Percentiles rank a stretch among this genome's conserved stretches.
Conservation (phyloP, 2,113 vertebrate genomes). For the Periophthalmodon schlosseri region DNA sequence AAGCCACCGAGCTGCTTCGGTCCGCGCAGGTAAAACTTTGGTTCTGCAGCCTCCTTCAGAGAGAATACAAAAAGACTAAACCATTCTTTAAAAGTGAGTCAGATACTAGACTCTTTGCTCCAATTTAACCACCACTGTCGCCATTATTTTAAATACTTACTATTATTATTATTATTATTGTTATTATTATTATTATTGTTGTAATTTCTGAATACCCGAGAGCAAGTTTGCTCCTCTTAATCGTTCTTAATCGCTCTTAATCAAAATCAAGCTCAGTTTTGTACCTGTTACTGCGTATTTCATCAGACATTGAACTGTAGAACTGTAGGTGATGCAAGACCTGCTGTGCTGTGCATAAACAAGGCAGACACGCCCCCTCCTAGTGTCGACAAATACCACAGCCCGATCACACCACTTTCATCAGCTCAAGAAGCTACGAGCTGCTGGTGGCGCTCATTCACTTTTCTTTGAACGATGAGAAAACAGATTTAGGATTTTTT, state of each 20-base stretch:
- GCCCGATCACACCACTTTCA: conserved; percentile 23
- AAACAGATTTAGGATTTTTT: neutral
- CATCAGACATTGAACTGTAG: conserved; percentile 55
- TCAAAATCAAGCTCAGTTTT: conserved; percentile 2
- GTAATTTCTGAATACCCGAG: no score
- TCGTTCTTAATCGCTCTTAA: neutral
- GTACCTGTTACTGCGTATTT: conserved; percentile 42
- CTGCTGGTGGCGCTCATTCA: neutral
- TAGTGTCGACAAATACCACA: conserved; percentile 26
- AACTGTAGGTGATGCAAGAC: conserved; percentile 64
- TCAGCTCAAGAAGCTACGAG: neutral
- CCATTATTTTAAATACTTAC: no score
- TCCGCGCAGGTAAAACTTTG: conserved; percentile 59
- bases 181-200: no score
- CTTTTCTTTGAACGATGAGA: neutral
- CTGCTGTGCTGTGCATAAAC: conserved; percentile 38
- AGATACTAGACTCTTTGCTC: neutral
- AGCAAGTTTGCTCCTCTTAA: no score
- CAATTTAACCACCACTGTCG: no score
- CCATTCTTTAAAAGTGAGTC: neutral
- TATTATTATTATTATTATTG: no score
- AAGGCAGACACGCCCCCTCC: conserved; percentile 57
- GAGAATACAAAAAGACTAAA: neutral
- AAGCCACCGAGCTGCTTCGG: conserved; percentile 57
- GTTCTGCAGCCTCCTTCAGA: neutral